Evolutionary conservation across 2,113 vertebrate genomes (phyloP), one percentile per base, ranked within the genome.

Genomic region (Ageneiosus marmoratus): DNA sequence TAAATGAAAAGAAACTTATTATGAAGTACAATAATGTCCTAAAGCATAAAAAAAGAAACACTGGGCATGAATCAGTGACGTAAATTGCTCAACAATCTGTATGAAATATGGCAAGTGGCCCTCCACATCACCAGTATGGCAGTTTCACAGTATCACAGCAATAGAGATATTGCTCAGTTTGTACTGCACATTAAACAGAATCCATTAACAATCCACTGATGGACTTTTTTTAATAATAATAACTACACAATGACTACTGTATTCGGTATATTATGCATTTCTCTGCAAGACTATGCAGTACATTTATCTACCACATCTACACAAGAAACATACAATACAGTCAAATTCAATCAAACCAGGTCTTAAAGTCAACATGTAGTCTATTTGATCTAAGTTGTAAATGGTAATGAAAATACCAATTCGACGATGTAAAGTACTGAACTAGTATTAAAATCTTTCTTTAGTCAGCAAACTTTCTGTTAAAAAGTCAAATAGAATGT

Each of bases 111-210:
- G 72, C 62, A 79, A 34, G 56, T 70, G 70, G 27, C 51, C 44
- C 44, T 48, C 74, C 13, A 77, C 67, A 83, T 80, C 75, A 84
- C 76, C 86, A 65, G 70, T 83, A 77, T 87, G 77, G 86, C 84
- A 77, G 84, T 86, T 85, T 83, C 85, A 88, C 87, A 88, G 87
- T 86, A 83, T 87, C 82, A 83, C 86, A 87, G 86, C 86, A 87
- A 87, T 87, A 87, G 67, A 83, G 72, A 87, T 87, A 87, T 86
- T 88, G 87, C 87, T 88, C 84, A 67, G 69, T 85, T 83, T 80
- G 78, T 85, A 88, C 85, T 83, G 81, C 81, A 86, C 77, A 83
- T 73, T 67, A 80, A 83, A 85, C 80, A 83, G 63, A 84, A 79
- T 51, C 11, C 15, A 77, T 79, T 72, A 83, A 72, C 67, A 77